These are phyloP conservation scores for Girardinus metallicus DNA, from an alignment of 2,797 vertebrate genomes.

Conservation along the genomic window DNA sequence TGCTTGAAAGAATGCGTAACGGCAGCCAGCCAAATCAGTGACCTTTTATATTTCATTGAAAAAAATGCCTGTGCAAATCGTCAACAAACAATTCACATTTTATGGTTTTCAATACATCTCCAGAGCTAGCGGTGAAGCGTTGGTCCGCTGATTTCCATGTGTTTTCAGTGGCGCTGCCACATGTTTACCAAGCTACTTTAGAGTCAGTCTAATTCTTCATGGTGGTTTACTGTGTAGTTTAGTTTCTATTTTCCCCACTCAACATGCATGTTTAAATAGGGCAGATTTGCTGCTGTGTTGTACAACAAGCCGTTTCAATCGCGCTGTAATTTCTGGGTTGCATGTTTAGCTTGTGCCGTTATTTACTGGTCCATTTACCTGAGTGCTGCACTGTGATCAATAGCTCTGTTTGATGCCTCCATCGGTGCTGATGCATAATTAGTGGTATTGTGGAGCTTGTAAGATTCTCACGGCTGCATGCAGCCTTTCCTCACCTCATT, in stretches of 20 bases:
- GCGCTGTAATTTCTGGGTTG: conserved; percentile 48
- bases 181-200: background rate
- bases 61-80: background rate
- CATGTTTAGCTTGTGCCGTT: conserved; percentile 55
- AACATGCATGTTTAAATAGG: conserved; percentile 22
- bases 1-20: background rate
- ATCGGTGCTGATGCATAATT: conserved; percentile 50
- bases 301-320: conserved; percentile 46
- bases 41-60: background rate
- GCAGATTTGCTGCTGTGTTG: conserved; percentile 28
- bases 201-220: background rate
- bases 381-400: conserved; percentile 67
- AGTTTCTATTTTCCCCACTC: background rate
- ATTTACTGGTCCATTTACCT: conserved; percentile 70
- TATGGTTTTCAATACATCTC: background rate
- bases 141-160: background rate
- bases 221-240: background rate
- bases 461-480: conserved; percentile 54
- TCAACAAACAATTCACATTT: background rate
- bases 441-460: conserved; percentile 54
- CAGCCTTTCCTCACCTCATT: conserved; percentile 70
- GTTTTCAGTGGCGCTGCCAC: background rate
- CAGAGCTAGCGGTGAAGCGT: background rate
- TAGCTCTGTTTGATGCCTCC: conserved; percentile 52
- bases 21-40: background rate